Conservation (phyloP, 2,888 invertebrate species). For the Lacanobia wlatinum region DNA sequence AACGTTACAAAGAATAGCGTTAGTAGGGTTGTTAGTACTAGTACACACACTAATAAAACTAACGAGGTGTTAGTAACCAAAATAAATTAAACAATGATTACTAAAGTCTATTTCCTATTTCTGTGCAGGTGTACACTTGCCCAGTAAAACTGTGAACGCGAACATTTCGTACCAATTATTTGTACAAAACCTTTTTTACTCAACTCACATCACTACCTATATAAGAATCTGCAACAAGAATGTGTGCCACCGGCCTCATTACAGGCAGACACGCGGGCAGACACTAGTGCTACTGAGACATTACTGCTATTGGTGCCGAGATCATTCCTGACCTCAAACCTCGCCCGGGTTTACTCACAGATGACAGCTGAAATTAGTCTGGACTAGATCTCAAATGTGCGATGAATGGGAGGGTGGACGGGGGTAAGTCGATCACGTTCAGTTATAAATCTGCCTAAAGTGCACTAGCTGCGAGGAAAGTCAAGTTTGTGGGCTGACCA, state of each 20-base stretch:
- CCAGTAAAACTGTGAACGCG: no score
- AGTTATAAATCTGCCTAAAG: no score
- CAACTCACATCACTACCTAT: neutral
- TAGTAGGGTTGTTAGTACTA: no score
- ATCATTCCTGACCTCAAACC: conserved; percentile 52
- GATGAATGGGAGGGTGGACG: conserved; percentile 31
- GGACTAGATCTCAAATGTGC: conserved; percentile 40
- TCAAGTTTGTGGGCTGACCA: no score
- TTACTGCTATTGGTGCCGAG: conserved; percentile 2
- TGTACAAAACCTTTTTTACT: neutral
- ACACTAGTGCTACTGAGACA: conserved; percentile 41
- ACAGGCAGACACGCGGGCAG: conserved; percentile 52
- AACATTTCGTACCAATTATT: neutral
- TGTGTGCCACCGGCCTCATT: conserved; percentile 25
- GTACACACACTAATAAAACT: no score
- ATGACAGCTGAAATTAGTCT: conserved; percentile 43
- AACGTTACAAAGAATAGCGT: no score
- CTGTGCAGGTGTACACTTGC: no score
- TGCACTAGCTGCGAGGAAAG: no score
- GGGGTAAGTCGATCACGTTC: neutral
- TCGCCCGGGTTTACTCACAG: conserved; percentile 21
- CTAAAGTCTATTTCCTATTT: no score
- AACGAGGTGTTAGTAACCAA: no score
- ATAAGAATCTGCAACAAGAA: conserved; percentile 19
- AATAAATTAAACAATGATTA: no score